Percentiles rank a stretch among this genome's conserved stretches.
phyloP scores from a whole-genome alignment of 2,113 vertebrate species.

The Prionailurus bengalensis region DNA sequence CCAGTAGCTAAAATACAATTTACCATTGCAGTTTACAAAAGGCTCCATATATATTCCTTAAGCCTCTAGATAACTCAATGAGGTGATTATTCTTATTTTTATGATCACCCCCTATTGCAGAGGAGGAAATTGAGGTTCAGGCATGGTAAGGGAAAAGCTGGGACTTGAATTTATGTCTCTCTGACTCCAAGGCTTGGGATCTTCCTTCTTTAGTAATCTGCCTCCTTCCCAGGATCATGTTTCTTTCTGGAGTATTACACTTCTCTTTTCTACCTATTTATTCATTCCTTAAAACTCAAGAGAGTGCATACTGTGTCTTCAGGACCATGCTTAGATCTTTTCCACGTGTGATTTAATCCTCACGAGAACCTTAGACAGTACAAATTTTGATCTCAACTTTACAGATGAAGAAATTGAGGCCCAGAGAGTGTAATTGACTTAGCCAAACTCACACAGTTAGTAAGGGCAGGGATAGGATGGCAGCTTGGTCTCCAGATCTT shows the following conservation, averaged over 20 bases:
- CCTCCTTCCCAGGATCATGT: background rate
- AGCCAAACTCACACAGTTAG: background rate
- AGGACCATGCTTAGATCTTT: background rate
- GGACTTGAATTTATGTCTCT: background rate
- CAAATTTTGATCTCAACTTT: background rate
- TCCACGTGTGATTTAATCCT: background rate
- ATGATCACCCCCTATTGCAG: background rate
- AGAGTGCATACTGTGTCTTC: background rate
- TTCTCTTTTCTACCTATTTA: background rate
- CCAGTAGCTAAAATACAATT: background rate
- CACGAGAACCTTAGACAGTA: background rate
- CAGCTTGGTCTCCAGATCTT: background rate
- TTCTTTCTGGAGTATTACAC: background rate
- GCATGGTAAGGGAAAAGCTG: background rate
- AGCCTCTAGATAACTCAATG: background rate
- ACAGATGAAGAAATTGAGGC: background rate
- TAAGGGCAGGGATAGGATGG: background rate
- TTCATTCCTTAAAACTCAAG: conserved; percentile 45
- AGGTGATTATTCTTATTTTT: background rate
- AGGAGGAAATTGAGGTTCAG: background rate
- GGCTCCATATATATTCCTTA: background rate
- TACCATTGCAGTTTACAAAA: background rate
- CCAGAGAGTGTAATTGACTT: background rate
- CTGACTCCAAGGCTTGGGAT: background rate
- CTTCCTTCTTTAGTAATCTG: background rate